Evolutionary conservation across 2,888 invertebrate species (phyloP), one percentile per base, ranked within the genome.

Genomic region (Monochamus alternatus): DNA sequence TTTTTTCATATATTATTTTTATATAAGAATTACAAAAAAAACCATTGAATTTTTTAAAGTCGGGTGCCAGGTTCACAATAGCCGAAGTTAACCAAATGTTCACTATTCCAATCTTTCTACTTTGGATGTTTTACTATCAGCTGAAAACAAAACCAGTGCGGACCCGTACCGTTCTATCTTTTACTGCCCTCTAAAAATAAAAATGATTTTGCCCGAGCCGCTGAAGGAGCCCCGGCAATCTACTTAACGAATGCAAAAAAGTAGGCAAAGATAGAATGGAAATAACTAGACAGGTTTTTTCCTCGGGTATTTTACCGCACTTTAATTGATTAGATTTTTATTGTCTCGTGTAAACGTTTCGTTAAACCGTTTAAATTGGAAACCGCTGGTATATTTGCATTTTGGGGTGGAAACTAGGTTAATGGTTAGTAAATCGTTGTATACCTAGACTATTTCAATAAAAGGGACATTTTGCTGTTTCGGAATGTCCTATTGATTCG

Each of bases 371-470:
- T 75, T 38, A 74, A 77, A 78, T 75, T 77, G 77, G 72, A 81
- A 81, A 73, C 74, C 77, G 75, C 67, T 64, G 76, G 32, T 69
- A 63, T 75, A 79, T 79, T 79, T 79, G 75, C 78, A 79, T 79
- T 79, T 76, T 67, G 68, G 71, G 78, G 64, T 72, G 55, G 78
- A 73, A 79, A 75, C 65, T 79, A 67, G 78, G 78, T 77, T 77
- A 79, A 79, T 79, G 78, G 77, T 75, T 77, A 77, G 75, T 77
- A 68, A 79, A 79, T 79, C 75, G 78, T 76, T 74, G 73, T 77
- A 63, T 66, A 74, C 74, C 75, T 75, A 76, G 69, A 65, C 74
- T 63, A 69, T 74, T 78, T 75, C 78, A 72, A 76, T 78, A 69
- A 59, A 74, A 78, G 38, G 38, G 51, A 51, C 63, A 43, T 71